A percentile compares a stretch with the other conserved stretches of the same genome.
These are phyloP conservation scores for Drosophila neotestacea DNA, from an alignment of 2,888 invertebrate species.

Conservation along the genomic window DNA sequence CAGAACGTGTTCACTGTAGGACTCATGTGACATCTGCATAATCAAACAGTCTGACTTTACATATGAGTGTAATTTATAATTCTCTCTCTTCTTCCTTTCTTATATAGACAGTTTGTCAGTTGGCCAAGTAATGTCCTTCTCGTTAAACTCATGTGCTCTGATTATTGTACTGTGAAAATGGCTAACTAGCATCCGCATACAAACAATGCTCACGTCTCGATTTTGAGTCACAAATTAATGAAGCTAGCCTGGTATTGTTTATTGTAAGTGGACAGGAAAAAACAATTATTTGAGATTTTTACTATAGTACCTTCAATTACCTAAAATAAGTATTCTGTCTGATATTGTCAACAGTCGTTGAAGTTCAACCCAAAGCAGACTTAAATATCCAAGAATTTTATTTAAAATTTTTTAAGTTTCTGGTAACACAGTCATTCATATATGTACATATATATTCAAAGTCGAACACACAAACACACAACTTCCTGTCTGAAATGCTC, in stretches of 20 bases:
- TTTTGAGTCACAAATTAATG: neutral
- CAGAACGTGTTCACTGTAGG: conserved; percentile 9
- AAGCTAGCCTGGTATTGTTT: neutral
- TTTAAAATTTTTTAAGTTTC: neutral
- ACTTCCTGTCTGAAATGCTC: conserved; percentile 2
- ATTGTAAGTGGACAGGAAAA: too few species aligned
- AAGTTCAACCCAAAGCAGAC: neutral
- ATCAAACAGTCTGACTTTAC: conserved; percentile 10
- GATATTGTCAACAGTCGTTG: neutral
- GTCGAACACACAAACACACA: neutral
- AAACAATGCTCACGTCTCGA: neutral
- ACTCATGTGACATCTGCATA: conserved; percentile 28
- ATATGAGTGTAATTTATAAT: conserved; percentile 15
- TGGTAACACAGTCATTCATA: too few species aligned
- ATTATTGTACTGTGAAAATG: neutral
- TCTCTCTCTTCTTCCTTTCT: neutral
- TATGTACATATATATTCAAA: neutral
- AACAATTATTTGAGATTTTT: neutral
- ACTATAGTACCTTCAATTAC: neutral
- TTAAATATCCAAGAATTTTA: neutral
- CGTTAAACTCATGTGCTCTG: conserved; percentile 14
- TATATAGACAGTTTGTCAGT: conserved; percentile 6
- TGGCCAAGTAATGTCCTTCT: conserved; percentile 16
- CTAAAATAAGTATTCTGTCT: neutral
- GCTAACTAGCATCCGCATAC: conserved; percentile 20